Base-by-base conservation (phyloP, 2,888 invertebrate genomes). In the Scaptodrosophila latifasciaeformis region DNA sequence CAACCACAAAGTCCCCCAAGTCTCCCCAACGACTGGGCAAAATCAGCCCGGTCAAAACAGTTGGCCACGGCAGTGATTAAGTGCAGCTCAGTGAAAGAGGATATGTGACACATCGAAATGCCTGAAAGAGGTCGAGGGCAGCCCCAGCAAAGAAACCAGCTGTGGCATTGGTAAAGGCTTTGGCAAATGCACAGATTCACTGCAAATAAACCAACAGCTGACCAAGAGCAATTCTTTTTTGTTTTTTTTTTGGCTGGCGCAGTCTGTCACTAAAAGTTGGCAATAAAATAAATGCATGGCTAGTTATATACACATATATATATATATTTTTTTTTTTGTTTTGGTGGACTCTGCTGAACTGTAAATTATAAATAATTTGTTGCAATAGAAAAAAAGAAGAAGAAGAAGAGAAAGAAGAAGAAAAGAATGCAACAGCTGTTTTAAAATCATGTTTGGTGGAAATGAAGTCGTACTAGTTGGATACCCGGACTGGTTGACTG, bases 51-150 rank as follows among this genome's bases (percentile, higher is more conserved):
- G 24, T 3, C 24, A 24, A 3, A 44, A 60, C 72, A 65, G 69
- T 69, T 78, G 78, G 56, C 60, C 55, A 42, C 46, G 63, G 67
- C 81, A 74, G 70, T 76, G 78, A 80, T 80, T 80, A 78, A 78
- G 78, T 80, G 70, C 61, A 59, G 40, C 49, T 51, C 3, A 47
- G 50, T 27, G 47, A 40, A 27, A 5, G 43, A 58, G 47, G 43
- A 35, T 19, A 42, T 47, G 47, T 40, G 53, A 53, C 53, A 53
- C 34, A 46, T 12, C 46, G 57, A 44, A 39, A 24, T 3, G 21
- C 24, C 12, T 30, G 30, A 17, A 13, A 35, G 29, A 6, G 4
- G 24, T 10, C 19, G 24, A n/a, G 62, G 52, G 48, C 54, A 56
- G 65, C 27, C 27, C 27, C 27, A n/a, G n/a, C n/a, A n/a, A n/a